Conservation (phyloP, 2,797 vertebrate species). For the Hypotaenidia okinawae region DNA sequence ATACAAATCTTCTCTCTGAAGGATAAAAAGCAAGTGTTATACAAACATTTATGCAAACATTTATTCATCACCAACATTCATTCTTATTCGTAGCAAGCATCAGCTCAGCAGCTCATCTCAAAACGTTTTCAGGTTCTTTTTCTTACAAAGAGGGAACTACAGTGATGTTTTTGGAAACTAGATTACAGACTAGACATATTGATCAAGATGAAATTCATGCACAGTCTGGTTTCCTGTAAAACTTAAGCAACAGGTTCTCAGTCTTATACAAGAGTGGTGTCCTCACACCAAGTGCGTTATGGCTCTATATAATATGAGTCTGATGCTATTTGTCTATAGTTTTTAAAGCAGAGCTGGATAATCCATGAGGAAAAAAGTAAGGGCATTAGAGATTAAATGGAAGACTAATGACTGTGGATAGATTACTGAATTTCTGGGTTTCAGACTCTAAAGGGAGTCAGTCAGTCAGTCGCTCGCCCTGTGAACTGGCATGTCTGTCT, state of each 20-base stretch:
- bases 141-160: neutral
- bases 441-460: neutral
- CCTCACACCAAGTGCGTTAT: neutral
- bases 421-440: neutral
- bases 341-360: neutral
- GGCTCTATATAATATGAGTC: neutral
- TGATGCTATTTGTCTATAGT: neutral
- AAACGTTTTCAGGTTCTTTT: neutral
- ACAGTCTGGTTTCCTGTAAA: neutral
- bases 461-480: fast-evolving
- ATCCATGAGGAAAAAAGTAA: neutral
- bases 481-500: neutral
- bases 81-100: neutral
- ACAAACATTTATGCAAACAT: neutral
- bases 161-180: neutral
- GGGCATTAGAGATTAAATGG: neutral
- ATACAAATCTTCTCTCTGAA: neutral
- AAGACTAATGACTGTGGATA: neutral
- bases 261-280: neutral
- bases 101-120: neutral
- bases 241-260: neutral
- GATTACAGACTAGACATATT: neutral
- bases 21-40: neutral
- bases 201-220: neutral
- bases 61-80: neutral